Base-by-base conservation (phyloP, 2,888 invertebrate species). In the Lasioglossum malachurum region DNA sequence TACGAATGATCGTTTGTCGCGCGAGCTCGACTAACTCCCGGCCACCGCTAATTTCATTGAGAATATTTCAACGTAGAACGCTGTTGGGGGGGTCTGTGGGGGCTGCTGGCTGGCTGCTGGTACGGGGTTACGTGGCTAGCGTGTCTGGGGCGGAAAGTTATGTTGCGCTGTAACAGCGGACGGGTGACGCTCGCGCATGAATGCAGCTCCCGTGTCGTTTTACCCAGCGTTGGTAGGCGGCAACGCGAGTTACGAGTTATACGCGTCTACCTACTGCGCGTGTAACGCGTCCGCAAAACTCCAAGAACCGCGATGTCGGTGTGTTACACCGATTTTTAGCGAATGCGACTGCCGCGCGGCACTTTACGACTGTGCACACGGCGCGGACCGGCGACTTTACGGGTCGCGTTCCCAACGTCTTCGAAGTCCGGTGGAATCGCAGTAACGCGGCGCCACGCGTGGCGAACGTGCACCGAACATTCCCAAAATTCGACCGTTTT, bases 141-240 rank as follows among this genome's bases (percentile, higher is more conserved):
- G 80, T 78, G 57, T 80, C 85, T 74, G 82, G 86, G 82, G 84
- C 84, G 87, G 90, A 92, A 92, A 92, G 92, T 92, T 92, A 91
- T 91, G 90, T 88, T 87, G 88, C 87, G 80, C 83, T 90, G 91
- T 87, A 90, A 87, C 88, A 78, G 83, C 80, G 83, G 74, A 76
- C 44, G 80, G 83, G 46, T 84, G 80, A 88, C 81, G 57, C 80
- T 82, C 74, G 74, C 86, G 80, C 83, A 89, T 90, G 91, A 92
- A 91, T 84, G 83, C 83, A 85, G 88, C 87, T 87, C 86, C 85
- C 87, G 87, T 87, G 88, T 89, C 86, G 88, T 89, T 92, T 89
- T 84, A n/a, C 89, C 86, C 79, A 73, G 41, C 88, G 88, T 86
- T 89, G 83, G 90, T 87, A 88, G 91, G 91, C 88, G 90, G 91